Evolutionary conservation across 2,888 invertebrate genomes (phyloP), one percentile per base, ranked within the genome.

Genomic region (Timema cristinae): DNA sequence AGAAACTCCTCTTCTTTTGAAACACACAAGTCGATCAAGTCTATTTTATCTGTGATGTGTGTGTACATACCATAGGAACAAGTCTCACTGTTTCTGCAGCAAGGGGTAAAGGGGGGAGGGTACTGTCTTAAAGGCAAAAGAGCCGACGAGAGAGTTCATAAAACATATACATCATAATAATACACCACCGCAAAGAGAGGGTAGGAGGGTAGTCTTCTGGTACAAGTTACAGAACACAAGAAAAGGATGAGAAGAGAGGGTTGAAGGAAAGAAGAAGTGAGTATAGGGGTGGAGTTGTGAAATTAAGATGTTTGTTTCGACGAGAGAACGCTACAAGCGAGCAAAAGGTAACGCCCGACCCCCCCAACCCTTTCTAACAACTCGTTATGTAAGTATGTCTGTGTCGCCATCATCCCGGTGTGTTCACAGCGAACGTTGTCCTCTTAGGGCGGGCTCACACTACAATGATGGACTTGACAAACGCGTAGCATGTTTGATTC

Each of bases 81-180:
- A 32, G 32, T 32, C 32, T 32, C 32, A 32, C 32, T 32, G 32
- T 32, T 32, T 32, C 32, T 32, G 32, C 32, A 32, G 32, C 32
- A 32, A 32, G 32, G 32, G 32, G 32, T 32, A 32, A 32, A 4
- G 32, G 32, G 32, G 32, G 32, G 32, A 32, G 32, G 32, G 32
- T 32, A 32, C 2, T 32, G 4, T 32, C 32, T 32, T 32, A 32
- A 32, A 32, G 32, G 32, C 32, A 63, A 48, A 32, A 15, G 63
- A 15, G 8, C 32, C 47, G 13, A 63, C 68, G 70, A 67, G 63
- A 66, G 72, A 74, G 73, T 75, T 73, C 75, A 75, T 75, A 73
- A 75, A 74, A 75, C 73, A 73, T 75, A 71, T 74, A 75, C 75
- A 75, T 75, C 73, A 75, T 75, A 75, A 75, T 75, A 75, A 75